A percentile compares a stretch with the other conserved stretches of the same genome.
Evolutionary conservation across 2,797 vertebrate species (phyloP).

Genomic region (Cercopithecus hamlyni): DNA sequence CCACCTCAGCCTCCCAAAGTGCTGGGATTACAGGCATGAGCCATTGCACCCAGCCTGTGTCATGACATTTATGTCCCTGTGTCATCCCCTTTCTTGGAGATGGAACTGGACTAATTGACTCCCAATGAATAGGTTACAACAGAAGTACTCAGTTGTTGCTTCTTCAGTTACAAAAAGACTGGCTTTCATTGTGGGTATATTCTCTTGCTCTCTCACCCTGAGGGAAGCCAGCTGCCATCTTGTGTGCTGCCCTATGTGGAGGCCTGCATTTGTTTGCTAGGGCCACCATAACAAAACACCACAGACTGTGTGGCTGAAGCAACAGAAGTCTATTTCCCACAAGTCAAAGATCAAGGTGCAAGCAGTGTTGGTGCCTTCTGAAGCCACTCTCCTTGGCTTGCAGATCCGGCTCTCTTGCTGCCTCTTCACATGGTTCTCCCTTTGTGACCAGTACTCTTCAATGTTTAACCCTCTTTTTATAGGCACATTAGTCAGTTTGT

Average conservation of each 20-base stretch:
- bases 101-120: neutral
- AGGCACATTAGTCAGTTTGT: neutral
- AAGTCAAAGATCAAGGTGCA: neutral
- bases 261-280: neutral
- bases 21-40: neutral
- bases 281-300: neutral
- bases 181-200: neutral
- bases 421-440: neutral
- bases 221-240: neutral
- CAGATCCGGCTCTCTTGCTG: neutral
- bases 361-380: neutral
- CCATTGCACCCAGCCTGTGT: neutral
- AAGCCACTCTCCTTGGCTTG: neutral
- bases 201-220: neutral
- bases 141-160: neutral
- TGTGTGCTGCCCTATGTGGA: neutral
- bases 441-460: neutral
- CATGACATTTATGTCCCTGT: neutral
- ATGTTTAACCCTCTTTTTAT: neutral
- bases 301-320: neutral
- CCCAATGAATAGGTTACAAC: neutral
- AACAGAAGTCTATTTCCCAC: neutral
- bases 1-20: neutral
- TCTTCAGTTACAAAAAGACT: neutral
- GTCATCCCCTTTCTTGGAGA: neutral